These are phyloP conservation scores for Aphelinus atriplicis DNA, from an alignment of 1,140 invertebrate genomes.

Conservation along the genomic window DNA sequence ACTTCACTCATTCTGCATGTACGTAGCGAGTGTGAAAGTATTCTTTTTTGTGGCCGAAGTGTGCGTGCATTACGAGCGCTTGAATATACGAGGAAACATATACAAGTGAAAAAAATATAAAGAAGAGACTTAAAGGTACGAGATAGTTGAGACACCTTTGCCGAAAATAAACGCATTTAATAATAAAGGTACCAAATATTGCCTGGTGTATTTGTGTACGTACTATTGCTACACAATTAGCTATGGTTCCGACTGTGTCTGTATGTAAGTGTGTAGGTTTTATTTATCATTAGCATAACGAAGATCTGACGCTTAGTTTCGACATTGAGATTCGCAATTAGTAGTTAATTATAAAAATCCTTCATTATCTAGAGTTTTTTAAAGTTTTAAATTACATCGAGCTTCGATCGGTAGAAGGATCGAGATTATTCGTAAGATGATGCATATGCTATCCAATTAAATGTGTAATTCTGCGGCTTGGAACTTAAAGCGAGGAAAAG, in stretches of 20 bases:
- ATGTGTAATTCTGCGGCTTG: background rate
- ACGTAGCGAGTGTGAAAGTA: background rate
- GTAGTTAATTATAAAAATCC: constrained; percentile 31
- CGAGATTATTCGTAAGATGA: constrained; percentile 18
- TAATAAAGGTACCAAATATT: constrained; percentile 31
- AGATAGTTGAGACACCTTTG: background rate
- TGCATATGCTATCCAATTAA: background rate
- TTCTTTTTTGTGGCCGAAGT: constrained; percentile 23
- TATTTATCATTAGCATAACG: constrained; percentile 31
- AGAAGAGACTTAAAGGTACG: background rate
- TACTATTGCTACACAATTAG: constrained; percentile 36
- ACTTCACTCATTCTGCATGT: constrained; percentile 6
- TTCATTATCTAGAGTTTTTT: constrained; percentile 26
- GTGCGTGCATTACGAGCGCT: constrained; percentile 29
- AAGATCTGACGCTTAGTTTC: constrained; percentile 30
- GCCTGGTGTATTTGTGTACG: constrained; percentile 17
- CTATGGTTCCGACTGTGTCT: constrained; percentile 6
- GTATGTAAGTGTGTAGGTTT: background rate
- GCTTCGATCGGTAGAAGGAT: constrained; percentile 30
- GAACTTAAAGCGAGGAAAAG: background rate
- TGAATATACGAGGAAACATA: background rate
- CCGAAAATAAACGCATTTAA: background rate
- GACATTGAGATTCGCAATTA: constrained; percentile 39
- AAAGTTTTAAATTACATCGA: constrained; percentile 12
- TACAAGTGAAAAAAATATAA: background rate